Percentiles rank a stretch among this genome's conserved stretches.
These are phyloP conservation scores for Oryctolagus cuniculus DNA, from an alignment of 2,113 vertebrate genomes.

Conservation along the genomic window DNA sequence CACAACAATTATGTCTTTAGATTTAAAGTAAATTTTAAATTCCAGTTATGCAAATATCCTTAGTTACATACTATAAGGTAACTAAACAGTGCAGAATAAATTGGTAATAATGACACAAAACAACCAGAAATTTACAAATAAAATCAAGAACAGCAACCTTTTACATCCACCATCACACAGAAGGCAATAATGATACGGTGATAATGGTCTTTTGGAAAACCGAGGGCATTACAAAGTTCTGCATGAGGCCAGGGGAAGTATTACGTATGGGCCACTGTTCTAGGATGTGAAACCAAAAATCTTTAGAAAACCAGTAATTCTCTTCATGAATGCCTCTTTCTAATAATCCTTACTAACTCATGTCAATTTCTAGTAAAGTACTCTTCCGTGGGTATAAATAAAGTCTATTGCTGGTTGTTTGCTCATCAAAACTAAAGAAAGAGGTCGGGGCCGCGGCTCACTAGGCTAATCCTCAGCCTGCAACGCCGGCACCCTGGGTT, in stretches of 20 bases:
- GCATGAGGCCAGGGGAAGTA: neutral
- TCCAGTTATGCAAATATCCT: neutral
- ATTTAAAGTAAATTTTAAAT: constrained; percentile 49
- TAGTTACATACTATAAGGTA: neutral
- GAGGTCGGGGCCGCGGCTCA: too few relatives aligned
- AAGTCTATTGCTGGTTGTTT: constrained; percentile 2
- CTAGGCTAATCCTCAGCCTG: too few relatives aligned
- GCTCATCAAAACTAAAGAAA: neutral
- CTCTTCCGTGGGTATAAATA: constrained; percentile 9
- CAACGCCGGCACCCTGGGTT: too few relatives aligned
- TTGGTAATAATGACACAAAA: constrained; percentile 39
- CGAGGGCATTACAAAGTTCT: neutral
- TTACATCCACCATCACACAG: constrained; percentile 8
- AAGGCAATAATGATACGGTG: neutral
- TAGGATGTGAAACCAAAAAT: neutral
- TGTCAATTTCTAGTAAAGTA: constrained; percentile 17
- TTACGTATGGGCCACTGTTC: neutral
- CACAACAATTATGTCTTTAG: constrained; percentile 9
- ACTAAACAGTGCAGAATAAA: neutral
- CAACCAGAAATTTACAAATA: constrained; percentile 17
- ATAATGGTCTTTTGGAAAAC: constrained; percentile 10
- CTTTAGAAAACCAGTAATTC: neutral
- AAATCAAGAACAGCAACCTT: neutral
- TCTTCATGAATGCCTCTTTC: too few relatives aligned
- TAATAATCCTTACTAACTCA: constrained; percentile 17